Conservation (phyloP, 2,797 vertebrate species). For the Pseudochirops cupreus region DNA sequence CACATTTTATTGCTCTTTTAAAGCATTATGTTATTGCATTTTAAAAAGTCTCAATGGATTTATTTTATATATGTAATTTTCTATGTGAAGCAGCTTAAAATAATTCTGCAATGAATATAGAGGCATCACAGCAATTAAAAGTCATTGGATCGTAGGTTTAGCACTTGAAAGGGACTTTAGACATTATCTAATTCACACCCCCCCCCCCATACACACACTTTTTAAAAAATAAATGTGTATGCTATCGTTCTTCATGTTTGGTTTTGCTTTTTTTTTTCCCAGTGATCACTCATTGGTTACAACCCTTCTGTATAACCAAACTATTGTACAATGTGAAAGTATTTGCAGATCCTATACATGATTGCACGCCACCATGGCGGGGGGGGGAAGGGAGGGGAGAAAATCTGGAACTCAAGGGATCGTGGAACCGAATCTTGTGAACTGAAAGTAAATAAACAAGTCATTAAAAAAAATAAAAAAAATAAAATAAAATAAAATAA, state of each 20-base stretch:
- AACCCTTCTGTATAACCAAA: no score
- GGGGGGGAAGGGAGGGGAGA: no score
- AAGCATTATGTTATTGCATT: constrained; percentile 1
- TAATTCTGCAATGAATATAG: constrained; percentile 45
- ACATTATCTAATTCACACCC: neutral
- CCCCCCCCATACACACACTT: neutral
- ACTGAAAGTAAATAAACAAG: no score
- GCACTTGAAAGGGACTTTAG: constrained; percentile 18
- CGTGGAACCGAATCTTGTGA: no score
- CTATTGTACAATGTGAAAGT: no score
- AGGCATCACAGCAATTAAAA: constrained; percentile 32
- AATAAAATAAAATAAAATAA: neutral
- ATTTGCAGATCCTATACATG: no score
- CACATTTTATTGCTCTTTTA: constrained; percentile 37
- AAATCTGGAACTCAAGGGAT: no score
- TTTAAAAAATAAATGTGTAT: neutral
- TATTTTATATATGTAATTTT: constrained; percentile 16
- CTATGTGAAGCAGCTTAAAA: constrained; percentile 4
- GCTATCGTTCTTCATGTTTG: no score
- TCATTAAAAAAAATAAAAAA: no score
- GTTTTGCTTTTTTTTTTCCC: no score
- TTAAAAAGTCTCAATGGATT: constrained; percentile 30
- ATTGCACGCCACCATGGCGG: no score
- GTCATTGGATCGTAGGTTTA: constrained; percentile 22
- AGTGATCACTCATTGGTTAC: no score